Conservation (phyloP, 2,888 invertebrate species). For the Adelphocoris suturalis region DNA sequence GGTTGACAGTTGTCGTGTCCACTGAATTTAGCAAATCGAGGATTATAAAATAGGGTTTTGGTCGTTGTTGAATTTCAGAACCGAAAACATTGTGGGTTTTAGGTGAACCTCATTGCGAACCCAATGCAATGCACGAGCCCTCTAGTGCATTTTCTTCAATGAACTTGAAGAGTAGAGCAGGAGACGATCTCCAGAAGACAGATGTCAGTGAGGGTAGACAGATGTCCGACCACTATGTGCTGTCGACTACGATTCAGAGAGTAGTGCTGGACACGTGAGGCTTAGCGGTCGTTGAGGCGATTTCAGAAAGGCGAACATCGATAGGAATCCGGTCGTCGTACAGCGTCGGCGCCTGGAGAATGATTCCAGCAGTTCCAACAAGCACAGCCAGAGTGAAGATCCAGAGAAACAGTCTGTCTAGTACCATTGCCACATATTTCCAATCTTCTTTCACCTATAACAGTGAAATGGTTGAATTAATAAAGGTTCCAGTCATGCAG, state of each 20-base stretch:
- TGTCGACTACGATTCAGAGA: conserved; percentile 72
- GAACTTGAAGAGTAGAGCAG: background rate
- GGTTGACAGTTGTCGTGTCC: too few species aligned
- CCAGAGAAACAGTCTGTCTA: conserved; percentile 97
- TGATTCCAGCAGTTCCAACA: conserved; percentile 95
- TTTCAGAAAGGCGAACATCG: conserved; percentile 92
- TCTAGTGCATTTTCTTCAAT: background rate
- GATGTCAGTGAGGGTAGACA: background rate
- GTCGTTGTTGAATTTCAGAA: background rate
- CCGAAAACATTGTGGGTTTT: background rate
- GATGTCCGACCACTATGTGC: too few species aligned
- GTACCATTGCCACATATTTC: conserved; percentile 99
- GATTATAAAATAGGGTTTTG: background rate
- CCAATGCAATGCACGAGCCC: background rate
- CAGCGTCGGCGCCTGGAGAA: conserved; percentile 95
- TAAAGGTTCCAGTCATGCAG: too few species aligned
- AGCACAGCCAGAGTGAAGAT: conserved; percentile 97
- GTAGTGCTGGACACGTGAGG: conserved; percentile 82
- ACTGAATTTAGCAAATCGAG: too few species aligned
- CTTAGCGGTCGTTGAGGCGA: conserved; percentile 92
- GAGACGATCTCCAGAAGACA: background rate
- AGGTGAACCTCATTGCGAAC: too few species aligned
- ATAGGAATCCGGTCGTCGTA: conserved; percentile 95
- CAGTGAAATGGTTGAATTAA: background rate
- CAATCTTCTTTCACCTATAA: conserved; percentile 95